Evolutionary conservation across 2,888 invertebrate genomes (phyloP).

Genomic region (Gordius sp.): DNA sequence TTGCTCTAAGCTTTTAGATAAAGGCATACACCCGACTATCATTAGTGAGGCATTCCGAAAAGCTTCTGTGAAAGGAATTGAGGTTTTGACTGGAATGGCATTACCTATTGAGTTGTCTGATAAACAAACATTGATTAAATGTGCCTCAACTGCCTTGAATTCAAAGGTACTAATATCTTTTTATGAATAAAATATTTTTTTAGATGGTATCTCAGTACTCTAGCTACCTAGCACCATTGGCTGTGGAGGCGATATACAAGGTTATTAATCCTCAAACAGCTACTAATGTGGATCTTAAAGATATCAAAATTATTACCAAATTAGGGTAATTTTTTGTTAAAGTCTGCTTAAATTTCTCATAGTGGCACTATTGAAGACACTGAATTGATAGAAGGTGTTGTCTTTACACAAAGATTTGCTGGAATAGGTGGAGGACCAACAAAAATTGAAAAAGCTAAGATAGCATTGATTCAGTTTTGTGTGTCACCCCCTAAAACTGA

Average conservation of each 20-base stretch:
- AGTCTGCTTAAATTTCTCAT: background rate
- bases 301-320: conserved; percentile 84
- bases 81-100: conserved; percentile 51
- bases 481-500: conserved; percentile 98
- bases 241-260: conserved; percentile 78
- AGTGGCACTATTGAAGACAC: conserved; percentile 84
- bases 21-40: conserved; percentile 73
- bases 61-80: conserved; percentile 42
- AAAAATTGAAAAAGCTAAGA: conserved; percentile 81
- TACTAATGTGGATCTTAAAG: conserved; percentile 53
- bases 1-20: conserved; percentile 51
- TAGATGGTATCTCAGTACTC: conserved; percentile 89
- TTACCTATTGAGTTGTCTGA: conserved; percentile 58
- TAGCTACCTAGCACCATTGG: conserved; percentile 70
- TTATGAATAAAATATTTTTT: conserved; percentile 18
- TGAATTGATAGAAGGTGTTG: conserved; percentile 71
- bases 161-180: conserved; percentile 44
- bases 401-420: conserved; percentile 61
- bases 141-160: conserved; percentile 86
- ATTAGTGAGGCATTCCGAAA: conserved; percentile 89
- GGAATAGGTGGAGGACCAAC: conserved; percentile 63
- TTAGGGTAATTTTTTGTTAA: conserved; percentile 37
- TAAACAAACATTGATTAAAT: conserved; percentile 58
- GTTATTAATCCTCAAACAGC: conserved; percentile 43
- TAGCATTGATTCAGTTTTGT: conserved; percentile 94